Conservation (phyloP, 2,888 invertebrate species). For the Erpobdella octoculata region DNA sequence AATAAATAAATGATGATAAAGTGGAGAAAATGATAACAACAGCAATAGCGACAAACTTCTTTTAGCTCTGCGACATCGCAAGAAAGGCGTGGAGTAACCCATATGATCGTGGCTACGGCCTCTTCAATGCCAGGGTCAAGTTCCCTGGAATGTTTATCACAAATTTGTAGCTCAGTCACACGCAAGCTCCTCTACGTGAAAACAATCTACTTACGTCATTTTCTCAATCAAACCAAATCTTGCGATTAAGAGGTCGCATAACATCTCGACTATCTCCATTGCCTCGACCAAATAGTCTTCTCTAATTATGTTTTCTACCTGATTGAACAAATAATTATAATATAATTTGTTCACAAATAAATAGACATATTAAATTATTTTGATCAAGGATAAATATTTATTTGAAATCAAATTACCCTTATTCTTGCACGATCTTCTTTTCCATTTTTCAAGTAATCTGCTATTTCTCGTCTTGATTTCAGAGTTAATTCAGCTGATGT, state of each 20-base stretch:
- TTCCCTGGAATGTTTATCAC: constrained; percentile 52
- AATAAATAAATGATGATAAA: background rate
- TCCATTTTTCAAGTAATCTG: constrained; percentile 63
- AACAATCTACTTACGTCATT: constrained; percentile 34
- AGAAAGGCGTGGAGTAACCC: constrained; percentile 84
- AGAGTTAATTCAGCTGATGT: constrained; percentile 70
- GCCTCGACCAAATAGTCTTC: constrained; percentile 97
- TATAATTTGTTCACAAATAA: background rate
- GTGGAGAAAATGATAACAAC: background rate
- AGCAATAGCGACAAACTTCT: constrained; percentile 58
- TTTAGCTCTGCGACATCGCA: constrained; percentile 62
- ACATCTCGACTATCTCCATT: constrained; percentile 96
- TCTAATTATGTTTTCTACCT: constrained; percentile 88
- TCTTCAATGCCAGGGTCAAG: constrained; percentile 90
- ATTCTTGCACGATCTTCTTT: constrained; percentile 69
- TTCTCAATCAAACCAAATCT: constrained; percentile 77
- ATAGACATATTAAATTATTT: background rate
- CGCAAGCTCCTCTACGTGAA: too few species aligned
- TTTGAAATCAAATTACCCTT: constrained; percentile 51
- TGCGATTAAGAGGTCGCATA: constrained; percentile 84
- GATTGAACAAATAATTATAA: background rate
- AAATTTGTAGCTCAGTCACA: too few species aligned
- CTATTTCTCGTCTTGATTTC: constrained; percentile 89
- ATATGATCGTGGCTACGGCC: constrained; percentile 85
- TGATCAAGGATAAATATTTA: background rate